Percentiles rank a stretch among this genome's conserved stretches.
Conservation (phyloP, 2,797 vertebrate species). For the Lacerta agilis region DNA sequence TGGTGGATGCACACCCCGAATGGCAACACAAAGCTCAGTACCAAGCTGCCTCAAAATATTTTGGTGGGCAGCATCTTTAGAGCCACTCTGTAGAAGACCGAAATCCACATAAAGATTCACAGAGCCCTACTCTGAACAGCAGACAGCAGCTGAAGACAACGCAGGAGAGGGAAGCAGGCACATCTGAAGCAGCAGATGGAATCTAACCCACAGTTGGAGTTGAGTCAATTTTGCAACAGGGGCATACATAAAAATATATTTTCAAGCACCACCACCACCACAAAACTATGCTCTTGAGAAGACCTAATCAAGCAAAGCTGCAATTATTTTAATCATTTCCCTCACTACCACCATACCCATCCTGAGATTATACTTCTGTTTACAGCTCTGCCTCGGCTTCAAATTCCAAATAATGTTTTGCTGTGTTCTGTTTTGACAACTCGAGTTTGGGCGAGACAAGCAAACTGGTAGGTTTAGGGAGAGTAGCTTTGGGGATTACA, state of each 20-base stretch:
- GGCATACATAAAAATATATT: background rate
- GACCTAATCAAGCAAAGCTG: conserved; percentile 6
- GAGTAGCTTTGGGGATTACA: background rate
- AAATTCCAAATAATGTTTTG: background rate
- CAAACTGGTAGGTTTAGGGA: background rate
- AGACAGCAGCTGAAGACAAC: background rate
- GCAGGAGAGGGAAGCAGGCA: background rate
- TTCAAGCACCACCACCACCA: background rate
- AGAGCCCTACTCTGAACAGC: background rate
- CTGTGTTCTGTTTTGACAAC: background rate
- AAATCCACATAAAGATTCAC: background rate
- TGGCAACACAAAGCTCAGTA: too few species aligned
- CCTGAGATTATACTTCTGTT: background rate
- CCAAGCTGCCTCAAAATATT: background rate
- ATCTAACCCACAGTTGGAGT: background rate
- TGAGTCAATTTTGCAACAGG: background rate
- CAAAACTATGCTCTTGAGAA: background rate
- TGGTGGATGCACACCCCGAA: too few species aligned
- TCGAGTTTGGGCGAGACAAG: background rate
- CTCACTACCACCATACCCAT: background rate
- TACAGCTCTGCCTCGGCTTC: background rate
- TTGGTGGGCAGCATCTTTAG: background rate
- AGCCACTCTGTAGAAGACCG: background rate
- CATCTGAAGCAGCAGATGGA: background rate
- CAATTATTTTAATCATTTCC: conserved; percentile 12